Evolutionary conservation across 1,140 invertebrate species (phyloP), one percentile per base, ranked within the genome.

Genomic region (Hycleus cichorii): DNA sequence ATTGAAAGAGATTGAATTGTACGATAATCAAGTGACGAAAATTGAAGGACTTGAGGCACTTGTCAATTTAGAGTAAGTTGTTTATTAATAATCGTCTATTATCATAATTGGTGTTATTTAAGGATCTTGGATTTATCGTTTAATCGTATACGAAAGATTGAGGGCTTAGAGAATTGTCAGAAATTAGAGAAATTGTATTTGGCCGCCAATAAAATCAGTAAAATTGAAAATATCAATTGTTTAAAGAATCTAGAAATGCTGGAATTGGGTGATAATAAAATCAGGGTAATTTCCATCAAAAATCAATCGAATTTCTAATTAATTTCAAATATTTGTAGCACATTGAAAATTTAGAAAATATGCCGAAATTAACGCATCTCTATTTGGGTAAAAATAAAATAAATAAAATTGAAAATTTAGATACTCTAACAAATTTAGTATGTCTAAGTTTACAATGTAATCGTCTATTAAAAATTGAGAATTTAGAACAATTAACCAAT

Each of bases 371-470:
- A 18, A 84, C 81, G 12, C 83, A 86, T 67, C 74, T 97, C 2
- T 96, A 87, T 74, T 74, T 99, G 47, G 95, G 96, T 0, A 98
- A 98, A 74, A 99, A 99, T 74, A 98, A 98, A 81, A 95, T 99
- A 52, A 78, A 79, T 0, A 89, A 90, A 77, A 87, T 99, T 44
- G 79, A 94, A 71, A 93, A 95, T 71, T 72, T 99, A 9, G 86
- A 87, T 44, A 77, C 77, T n/a, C 75, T 98, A 12, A 76, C 76
- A 4, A 85, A 88, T 57, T 77, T 99, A 26, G 83, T 84, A 60
- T 82, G 93, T 57, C 74, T 99, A 3, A 96, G 94, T 72, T 69
- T 98, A 24, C 95, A 96, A 78, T 88, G 85, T 62, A 98, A 98
- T 77, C 83, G 95, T 10, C 78, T 99, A 48, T 81, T 81, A 0